Evolutionary conservation across 2,797 vertebrate species (phyloP).

Genomic region (Bradypus variegatus): DNA sequence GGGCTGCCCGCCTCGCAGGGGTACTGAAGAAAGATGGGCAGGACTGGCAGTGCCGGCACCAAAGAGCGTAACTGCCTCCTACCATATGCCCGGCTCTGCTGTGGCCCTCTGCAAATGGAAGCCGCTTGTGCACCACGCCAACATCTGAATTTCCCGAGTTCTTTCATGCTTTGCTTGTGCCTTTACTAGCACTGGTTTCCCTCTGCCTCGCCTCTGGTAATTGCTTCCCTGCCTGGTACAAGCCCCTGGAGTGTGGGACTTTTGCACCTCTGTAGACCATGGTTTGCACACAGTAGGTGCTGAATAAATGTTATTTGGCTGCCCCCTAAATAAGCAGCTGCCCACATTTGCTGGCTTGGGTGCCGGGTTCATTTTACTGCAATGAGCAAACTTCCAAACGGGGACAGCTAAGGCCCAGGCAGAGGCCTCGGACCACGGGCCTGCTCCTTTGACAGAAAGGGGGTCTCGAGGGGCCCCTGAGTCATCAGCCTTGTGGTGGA

Average conservation of each 20-base stretch:
- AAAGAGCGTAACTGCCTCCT: rapidly evolving
- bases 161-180: rapidly evolving
- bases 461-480: neutral
- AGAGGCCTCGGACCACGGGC: neutral
- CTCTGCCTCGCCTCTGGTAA: neutral
- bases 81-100: rapidly evolving
- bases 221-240: rapidly evolving
- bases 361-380: neutral
- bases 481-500: neutral
- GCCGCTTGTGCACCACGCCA: rapidly evolving
- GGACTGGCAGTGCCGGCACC: neutral
- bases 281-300: neutral
- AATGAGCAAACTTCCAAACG: neutral
- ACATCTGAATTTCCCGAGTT: rapidly evolving
- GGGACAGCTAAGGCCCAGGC: neutral
- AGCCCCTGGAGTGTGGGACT: neutral
- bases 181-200: rapidly evolving
- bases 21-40: neutral
- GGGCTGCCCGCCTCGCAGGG: neutral
- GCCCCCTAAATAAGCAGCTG: neutral
- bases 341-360: neutral
- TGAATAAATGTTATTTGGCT: neutral
- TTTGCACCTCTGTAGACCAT: neutral
- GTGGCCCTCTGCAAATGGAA: neutral
- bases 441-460: rapidly evolving